phyloP scores from a whole-genome alignment of 30 jellyfish, hydroid and myxozoan genomes.

The Cassiopea xamachana region DNA sequence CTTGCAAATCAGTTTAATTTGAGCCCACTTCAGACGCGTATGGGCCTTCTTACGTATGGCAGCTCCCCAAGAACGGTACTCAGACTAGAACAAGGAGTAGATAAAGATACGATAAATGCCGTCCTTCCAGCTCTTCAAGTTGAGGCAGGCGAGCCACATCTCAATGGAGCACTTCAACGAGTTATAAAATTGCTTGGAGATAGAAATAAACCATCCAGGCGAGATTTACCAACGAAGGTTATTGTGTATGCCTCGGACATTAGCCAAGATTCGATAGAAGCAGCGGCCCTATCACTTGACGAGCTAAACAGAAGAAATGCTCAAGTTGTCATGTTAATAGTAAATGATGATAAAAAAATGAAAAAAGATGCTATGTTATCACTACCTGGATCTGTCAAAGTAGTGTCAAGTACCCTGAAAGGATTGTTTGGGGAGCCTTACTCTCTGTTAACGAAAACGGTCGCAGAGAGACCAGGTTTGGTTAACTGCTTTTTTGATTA shows the following conservation, averaged over 20 bases:
- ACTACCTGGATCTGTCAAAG: conserved; percentile 31
- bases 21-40: conserved; percentile 39
- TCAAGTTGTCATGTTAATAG: conserved; percentile 11
- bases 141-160: conserved; percentile 26
- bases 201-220: conserved; percentile 32
- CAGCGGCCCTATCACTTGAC: conserved; percentile 14
- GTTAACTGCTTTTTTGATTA: not conserved
- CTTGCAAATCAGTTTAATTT: conserved; percentile 37
- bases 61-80: conserved; percentile 58
- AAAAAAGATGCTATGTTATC: conserved; percentile 12
- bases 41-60: conserved; percentile 36
- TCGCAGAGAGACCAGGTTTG: conserved; percentile 43
- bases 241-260: conserved; percentile 44
- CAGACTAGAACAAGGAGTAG: conserved; percentile 40
- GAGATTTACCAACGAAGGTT: conserved; percentile 51
- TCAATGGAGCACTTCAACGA: conserved; percentile 41
- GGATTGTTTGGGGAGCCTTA: conserved; percentile 55
- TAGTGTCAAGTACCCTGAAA: conserved; percentile 18
- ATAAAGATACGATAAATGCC: conserved; percentile 15
- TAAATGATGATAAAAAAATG: conserved; percentile 13
- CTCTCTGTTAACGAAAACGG: conserved; percentile 22
- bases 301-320: conserved; percentile 30
- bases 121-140: conserved; percentile 18
- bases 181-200: conserved; percentile 40
- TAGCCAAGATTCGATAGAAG: conserved; percentile 30